Evolutionary conservation across 2,888 invertebrate genomes (phyloP).

Genomic region (Xestoiulus laeticollis): DNA sequence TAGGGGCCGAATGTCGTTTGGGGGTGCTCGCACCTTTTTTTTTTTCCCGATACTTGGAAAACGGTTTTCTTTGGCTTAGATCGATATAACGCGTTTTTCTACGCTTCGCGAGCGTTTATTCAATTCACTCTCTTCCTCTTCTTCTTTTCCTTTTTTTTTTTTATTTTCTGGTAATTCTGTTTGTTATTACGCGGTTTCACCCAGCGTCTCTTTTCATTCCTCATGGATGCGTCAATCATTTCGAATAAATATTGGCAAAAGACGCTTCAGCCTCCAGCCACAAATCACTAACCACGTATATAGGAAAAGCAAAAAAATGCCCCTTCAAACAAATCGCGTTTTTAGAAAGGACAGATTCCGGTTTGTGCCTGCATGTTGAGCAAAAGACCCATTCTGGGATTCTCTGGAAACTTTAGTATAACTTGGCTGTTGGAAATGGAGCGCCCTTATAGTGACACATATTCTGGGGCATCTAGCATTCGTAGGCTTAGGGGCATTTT

Average conservation of each 20-base stretch:
- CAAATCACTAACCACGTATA: background rate
- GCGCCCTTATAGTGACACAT: no score
- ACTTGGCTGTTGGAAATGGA: no score
- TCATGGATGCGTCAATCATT: background rate
- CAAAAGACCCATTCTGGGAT: no score
- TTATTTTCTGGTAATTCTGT: background rate
- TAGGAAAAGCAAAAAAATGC: background rate
- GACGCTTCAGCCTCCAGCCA: background rate
- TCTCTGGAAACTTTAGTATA: no score
- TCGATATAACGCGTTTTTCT: background rate
- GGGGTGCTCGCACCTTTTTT: background rate
- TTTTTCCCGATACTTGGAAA: background rate
- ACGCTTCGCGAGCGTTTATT: background rate
- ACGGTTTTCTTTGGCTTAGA: background rate
- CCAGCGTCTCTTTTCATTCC: background rate
- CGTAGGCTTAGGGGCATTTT: no score
- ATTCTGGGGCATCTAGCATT: no score
- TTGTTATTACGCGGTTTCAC: background rate
- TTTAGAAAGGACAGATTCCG: no score
- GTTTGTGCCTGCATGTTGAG: no score
- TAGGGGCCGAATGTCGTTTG: no score
- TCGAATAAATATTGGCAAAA: background rate
- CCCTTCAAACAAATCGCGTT: no score
- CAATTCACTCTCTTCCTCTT: background rate
- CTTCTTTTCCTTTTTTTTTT: background rate